These are phyloP conservation scores for Zaprionus camerounensis DNA, from an alignment of 1,140 invertebrate genomes.

Conservation along the genomic window DNA sequence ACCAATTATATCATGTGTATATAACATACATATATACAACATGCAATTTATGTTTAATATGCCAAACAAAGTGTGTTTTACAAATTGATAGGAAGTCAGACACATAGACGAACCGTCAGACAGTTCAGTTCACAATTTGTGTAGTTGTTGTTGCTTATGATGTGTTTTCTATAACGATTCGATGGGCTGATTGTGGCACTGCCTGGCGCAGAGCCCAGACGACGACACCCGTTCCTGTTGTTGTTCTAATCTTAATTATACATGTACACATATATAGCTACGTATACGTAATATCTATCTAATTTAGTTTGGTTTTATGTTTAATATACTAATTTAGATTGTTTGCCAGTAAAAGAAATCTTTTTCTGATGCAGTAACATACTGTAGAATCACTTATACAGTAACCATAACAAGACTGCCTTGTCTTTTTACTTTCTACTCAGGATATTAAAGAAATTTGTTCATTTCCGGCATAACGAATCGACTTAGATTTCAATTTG, in stretches of 20 bases:
- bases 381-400: not conserved
- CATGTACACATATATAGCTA: constrained; percentile 12
- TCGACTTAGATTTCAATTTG: constrained; percentile 3
- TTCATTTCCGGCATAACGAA: constrained; percentile 2
- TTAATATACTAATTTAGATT: constrained; percentile 27
- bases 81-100: constrained; percentile 18
- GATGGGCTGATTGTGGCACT: constrained; percentile 45
- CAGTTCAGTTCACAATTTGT: constrained; percentile 10
- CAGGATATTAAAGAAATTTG: not conserved
- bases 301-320: constrained; percentile 21
- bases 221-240: constrained; percentile 46
- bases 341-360: constrained; percentile 40
- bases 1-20: constrained; percentile 4
- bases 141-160: constrained; percentile 3
- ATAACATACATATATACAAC: constrained; percentile 23
- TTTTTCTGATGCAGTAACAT: constrained; percentile 13
- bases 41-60: constrained; percentile 30
- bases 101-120: not conserved
- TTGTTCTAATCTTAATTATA: constrained; percentile 73
- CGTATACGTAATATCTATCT: constrained; percentile 75
- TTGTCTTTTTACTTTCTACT: not conserved
- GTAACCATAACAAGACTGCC: not conserved
- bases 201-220: constrained; percentile 76
- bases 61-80: constrained; percentile 25
- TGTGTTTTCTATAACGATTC: constrained; percentile 31